A percentile compares a stretch with the other conserved stretches of the same genome.
Evolutionary conservation across 2,113 vertebrate genomes (phyloP).

Genomic region (Jaculus jaculus): DNA sequence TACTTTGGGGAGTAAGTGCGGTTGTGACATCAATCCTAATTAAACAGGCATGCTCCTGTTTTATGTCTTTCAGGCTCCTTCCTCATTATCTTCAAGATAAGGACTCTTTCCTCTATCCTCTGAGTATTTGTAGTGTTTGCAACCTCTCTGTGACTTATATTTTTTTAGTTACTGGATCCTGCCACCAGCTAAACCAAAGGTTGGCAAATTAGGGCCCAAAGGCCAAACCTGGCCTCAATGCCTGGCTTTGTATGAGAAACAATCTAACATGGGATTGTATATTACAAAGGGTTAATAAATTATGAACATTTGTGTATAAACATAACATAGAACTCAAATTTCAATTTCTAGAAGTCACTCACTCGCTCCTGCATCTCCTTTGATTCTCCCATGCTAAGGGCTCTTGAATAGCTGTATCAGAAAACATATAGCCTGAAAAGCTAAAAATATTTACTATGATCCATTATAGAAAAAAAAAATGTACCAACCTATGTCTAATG

Average conservation of each 20-base stretch:
- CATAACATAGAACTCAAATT: constrained; percentile 5
- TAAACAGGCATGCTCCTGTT: background rate
- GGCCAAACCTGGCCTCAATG: background rate
- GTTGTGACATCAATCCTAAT: background rate
- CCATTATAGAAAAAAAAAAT: background rate
- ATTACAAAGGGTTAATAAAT: background rate
- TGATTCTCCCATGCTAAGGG: background rate
- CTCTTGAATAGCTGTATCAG: background rate
- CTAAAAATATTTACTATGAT: background rate
- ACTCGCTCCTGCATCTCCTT: background rate
- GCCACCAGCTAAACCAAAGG: background rate
- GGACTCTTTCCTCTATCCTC: background rate
- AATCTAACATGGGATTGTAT: background rate
- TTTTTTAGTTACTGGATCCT: background rate
- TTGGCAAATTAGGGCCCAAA: background rate
- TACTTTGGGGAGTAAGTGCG: background rate
- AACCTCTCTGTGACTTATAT: background rate
- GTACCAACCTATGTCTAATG: background rate
- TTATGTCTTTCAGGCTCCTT: background rate
- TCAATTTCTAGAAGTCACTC: background rate
- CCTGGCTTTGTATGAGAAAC: background rate
- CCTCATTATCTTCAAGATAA: background rate
- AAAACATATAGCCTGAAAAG: background rate
- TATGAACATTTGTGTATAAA: background rate
- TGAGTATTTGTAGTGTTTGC: background rate